Evolutionary conservation across 2,888 invertebrate genomes (phyloP), one percentile per base, ranked within the genome.

Genomic region (Hirudinaria manillensis): DNA sequence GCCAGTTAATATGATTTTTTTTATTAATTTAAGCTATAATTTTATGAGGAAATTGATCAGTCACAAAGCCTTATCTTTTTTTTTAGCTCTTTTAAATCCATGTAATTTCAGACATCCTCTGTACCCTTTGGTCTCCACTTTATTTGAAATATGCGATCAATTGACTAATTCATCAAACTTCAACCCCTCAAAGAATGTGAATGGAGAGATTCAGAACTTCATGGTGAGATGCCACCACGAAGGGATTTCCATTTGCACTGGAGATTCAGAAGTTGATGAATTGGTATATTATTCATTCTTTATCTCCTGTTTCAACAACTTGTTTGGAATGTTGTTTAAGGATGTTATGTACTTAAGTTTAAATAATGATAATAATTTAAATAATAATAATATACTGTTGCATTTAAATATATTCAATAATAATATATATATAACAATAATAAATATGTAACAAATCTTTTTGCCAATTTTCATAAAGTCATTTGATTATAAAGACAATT

Each of bases 181-280:
- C 53, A 81, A 82, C 2, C 77, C 81, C 3, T 79, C 81, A 0
- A 83, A 83, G 61, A 80, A 81, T 53, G 83, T 84, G 75, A 83
- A 84, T 76, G 80, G 81, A 3, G 85, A 85, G 76, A 86, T 93
- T 79, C 88, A 89, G 86, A 92, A 93, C 77, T 94, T 94, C 87
- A 92, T 94, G 78, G 92, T 93, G 85, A 92, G 93, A 83, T 92
- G 93, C 87, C 90, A 93, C 83, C 88, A 92, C 81, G 93, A 93
- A 71, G 88, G 91, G 79, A 90, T 92, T 82, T 92, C 93, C 3
- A 91, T 94, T 86, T 88, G 93, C 81, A 91, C 92, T 79, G 92
- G 93, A 85, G 82, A 84, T 78, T 78, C 81, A 29, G 84, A 85
- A 56, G 80, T 85, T n/a, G 83, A 85, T 79, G 80, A 80, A 70